Conservation (phyloP, 1,140 invertebrate genomes). For the Subanguina moxae region DNA sequence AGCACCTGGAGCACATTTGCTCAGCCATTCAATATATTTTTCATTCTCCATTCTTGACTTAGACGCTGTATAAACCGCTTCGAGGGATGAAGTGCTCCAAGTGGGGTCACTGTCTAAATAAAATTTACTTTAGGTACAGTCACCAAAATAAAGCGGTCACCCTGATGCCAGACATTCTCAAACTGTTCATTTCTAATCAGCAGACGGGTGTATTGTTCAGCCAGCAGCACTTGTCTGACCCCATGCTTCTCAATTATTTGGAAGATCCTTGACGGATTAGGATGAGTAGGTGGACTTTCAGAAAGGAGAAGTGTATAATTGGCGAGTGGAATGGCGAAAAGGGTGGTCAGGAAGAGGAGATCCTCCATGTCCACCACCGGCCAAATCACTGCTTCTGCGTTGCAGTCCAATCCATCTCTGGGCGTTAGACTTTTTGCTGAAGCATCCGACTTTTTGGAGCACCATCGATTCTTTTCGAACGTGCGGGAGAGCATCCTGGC, state of each 20-base stretch:
- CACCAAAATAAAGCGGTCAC: background rate
- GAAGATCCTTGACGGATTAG: slow-evolving; percentile 8
- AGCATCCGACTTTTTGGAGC: background rate
- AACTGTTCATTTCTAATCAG: slow-evolving; percentile 8
- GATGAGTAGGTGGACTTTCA: slow-evolving; percentile 6
- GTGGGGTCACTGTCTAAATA: slow-evolving; percentile 5
- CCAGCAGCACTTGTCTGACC: background rate
- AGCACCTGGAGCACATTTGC: background rate
- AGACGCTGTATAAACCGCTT: slow-evolving; percentile 3
- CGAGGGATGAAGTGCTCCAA: slow-evolving; percentile 1
- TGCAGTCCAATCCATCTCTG: background rate
- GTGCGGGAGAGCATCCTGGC: slow-evolving; percentile 6
- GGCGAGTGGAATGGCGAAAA: background rate
- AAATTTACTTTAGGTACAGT: background rate
- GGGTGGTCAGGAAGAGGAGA: slow-evolving; percentile 1
- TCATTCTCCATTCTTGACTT: background rate
- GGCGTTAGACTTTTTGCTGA: too few species aligned
- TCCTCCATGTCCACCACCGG: slow-evolving; percentile 9
- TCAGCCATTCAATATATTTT: slow-evolving; percentile 6
- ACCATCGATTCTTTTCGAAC: background rate
- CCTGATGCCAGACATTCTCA: slow-evolving; percentile 9
- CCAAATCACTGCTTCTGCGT: background rate
- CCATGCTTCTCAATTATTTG: slow-evolving; percentile 12
- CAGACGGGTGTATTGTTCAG: background rate
- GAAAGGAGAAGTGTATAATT: background rate